Percentiles rank a stretch among this genome's conserved stretches.
phyloP scores from a whole-genome alignment of 1,140 invertebrate species.

The Papilio aristodemus region DNA sequence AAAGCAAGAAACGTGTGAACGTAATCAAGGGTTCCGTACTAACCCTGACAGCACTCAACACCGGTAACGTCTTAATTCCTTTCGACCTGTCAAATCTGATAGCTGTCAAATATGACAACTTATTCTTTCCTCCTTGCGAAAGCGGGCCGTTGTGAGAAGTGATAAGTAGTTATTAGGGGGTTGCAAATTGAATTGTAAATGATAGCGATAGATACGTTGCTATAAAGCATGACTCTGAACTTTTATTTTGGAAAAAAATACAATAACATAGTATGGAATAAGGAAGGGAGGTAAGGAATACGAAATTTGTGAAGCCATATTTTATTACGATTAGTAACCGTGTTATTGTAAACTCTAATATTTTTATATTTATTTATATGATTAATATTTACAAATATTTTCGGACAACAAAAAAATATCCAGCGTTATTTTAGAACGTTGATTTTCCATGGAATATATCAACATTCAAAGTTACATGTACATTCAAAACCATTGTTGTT shows the following conservation, averaged over 20 bases:
- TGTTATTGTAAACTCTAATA: too few species aligned
- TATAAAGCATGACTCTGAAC: not conserved
- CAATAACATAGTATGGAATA: too few species aligned
- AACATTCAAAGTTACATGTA: too few species aligned
- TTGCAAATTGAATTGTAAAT: conserved; percentile 35
- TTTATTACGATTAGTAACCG: too few species aligned
- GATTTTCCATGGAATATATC: too few species aligned
- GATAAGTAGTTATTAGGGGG: conserved; percentile 47
- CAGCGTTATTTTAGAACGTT: too few species aligned
- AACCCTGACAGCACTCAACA: conserved; percentile 41
- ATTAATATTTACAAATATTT: too few species aligned
- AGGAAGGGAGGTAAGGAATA: too few species aligned
- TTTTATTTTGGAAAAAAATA: not conserved
- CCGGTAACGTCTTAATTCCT: conserved; percentile 46
- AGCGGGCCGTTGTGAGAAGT: conserved; percentile 39
- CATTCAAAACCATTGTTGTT: too few species aligned
- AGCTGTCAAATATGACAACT: conserved; percentile 53
- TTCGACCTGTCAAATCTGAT: conserved; percentile 45
- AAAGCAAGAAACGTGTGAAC: conserved; percentile 47
- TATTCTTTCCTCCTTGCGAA: conserved; percentile 30
- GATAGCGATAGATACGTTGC: not conserved
- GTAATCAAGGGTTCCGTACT: conserved; percentile 49
- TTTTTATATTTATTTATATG: too few species aligned
- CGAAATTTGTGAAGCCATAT: too few species aligned
- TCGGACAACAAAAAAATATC: too few species aligned